Base-by-base conservation (phyloP, 2,888 invertebrate species). In the Coelopa pilipes region DNA sequence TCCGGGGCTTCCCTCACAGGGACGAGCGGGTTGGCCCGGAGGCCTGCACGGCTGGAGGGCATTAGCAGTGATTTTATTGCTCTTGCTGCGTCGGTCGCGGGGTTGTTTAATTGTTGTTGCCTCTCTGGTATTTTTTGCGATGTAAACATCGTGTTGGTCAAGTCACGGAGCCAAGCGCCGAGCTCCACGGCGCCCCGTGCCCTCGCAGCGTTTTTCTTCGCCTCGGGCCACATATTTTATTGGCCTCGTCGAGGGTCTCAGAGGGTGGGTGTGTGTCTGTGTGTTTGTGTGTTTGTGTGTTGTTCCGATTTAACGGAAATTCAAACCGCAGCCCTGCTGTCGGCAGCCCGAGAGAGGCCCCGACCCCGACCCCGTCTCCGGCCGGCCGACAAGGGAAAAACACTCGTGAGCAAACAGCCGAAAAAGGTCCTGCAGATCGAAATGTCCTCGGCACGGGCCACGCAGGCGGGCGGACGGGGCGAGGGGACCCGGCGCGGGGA, bases 61-160 rank as follows among this genome's bases (percentile, higher is more conserved):
- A 66, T 66, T 66, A 66, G 24, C 66, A 9, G 66, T 50, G 66
- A 66, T 66, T 66, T 66, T 49, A 66, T 66, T 66, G 66, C 50
- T 66, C 12, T 66, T 65, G 65, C 46, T 47, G 49, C 45, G 24
- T 34, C 34, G 24, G n/a, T 10, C 34, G 34, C n/a, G 12, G 34
- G 24, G 21, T n/a, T n/a, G 24, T 62, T 62, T 24, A 19, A 17
- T 34, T 10, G n/a, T 9, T 62, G 21, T 62, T 62, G 34, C 3
- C 34, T 62, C 34, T 34, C 34, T 24, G 60, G 19, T 60, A 15
- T 15, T 60, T 60, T 60, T 60, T 11, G 49, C 13, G 49, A 13
- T 49, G 10, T 13, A 11, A 13, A 49, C 10, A 49, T 49, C 10
- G 49, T 49, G 13, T 53, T 9, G 53, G 53, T 13, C 53, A 11